phyloP scores from a whole-genome alignment of 1,140 invertebrate species.

The Eurosta solidaginis region DNA sequence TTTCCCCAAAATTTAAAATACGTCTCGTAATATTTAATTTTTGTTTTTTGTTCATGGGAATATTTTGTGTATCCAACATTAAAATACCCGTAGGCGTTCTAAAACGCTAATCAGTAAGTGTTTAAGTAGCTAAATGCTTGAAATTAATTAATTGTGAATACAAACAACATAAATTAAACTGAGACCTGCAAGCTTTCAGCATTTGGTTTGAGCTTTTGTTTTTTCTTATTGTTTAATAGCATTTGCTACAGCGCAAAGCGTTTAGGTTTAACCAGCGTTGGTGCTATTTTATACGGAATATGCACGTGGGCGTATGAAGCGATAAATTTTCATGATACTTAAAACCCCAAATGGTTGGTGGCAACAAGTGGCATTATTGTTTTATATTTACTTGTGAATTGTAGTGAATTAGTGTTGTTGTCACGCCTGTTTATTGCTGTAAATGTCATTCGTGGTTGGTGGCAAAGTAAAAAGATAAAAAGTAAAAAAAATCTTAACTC shows the following conservation, averaged over 20 bases:
- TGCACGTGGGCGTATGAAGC: conserved; percentile 1
- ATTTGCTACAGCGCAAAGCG: background rate
- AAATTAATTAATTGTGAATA: conserved; percentile 27
- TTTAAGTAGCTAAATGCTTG: conserved; percentile 23
- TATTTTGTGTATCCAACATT: background rate
- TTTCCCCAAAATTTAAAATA: background rate
- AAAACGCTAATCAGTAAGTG: background rate
- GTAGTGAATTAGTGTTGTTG: conserved; percentile 16
- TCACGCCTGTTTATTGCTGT: background rate
- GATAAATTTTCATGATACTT: conserved; percentile 19
- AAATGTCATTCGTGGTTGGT: background rate
- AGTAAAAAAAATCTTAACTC: background rate
- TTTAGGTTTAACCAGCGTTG: conserved; percentile 9
- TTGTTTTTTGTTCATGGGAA: background rate
- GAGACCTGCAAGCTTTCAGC: background rate
- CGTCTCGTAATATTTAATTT: background rate
- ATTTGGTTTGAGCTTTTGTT: background rate
- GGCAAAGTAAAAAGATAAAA: background rate
- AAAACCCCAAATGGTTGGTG: background rate
- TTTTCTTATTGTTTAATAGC: background rate
- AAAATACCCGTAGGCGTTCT: background rate
- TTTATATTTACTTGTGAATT: background rate
- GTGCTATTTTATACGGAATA: background rate
- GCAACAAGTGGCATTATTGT: conserved; percentile 10
- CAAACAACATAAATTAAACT: conserved; percentile 19